Evolutionary conservation across 2,888 invertebrate species (phyloP).

Genomic region (Drosophila kambysellisi): DNA sequence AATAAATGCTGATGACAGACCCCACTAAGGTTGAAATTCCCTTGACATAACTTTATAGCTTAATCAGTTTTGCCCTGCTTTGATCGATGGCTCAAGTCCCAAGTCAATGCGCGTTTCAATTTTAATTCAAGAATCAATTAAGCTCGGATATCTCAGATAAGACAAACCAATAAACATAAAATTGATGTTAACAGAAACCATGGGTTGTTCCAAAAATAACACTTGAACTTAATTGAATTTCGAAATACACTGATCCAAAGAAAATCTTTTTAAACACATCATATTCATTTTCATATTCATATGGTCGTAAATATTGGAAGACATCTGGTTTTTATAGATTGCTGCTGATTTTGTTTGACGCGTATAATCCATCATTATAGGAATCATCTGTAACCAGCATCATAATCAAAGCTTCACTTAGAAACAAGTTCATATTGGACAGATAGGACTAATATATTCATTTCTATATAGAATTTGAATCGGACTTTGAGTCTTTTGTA

Average conservation of each 20-base stretch:
- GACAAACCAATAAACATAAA: constrained; percentile 27
- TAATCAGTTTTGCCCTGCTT: constrained; percentile 2
- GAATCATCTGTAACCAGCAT: not conserved
- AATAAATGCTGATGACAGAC: constrained; percentile 5
- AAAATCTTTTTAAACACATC: not conserved
- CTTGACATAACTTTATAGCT: constrained; percentile 19
- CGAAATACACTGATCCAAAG: not conserved
- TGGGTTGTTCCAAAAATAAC: constrained; percentile 5
- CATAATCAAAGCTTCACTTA: not conserved
- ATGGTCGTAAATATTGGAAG: not conserved
- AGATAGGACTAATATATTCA: not conserved
- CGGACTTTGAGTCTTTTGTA: not conserved
- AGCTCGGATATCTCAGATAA: constrained; percentile 32
- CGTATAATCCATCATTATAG: not conserved
- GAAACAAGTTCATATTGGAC: not conserved
- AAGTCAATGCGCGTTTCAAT: constrained; percentile 1
- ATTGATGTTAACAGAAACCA: constrained; percentile 1
- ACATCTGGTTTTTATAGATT: not conserved
- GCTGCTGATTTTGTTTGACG: not conserved
- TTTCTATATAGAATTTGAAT: not conserved
- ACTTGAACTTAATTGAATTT: not conserved
- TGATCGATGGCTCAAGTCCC: constrained; percentile 26
- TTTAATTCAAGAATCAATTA: constrained; percentile 16
- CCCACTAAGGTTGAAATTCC: constrained; percentile 4
- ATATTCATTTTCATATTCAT: not conserved